Percentiles rank a stretch among this genome's conserved stretches.
Evolutionary conservation across 2,113 vertebrate genomes (phyloP).

Genomic region (Bubo scandiacus): DNA sequence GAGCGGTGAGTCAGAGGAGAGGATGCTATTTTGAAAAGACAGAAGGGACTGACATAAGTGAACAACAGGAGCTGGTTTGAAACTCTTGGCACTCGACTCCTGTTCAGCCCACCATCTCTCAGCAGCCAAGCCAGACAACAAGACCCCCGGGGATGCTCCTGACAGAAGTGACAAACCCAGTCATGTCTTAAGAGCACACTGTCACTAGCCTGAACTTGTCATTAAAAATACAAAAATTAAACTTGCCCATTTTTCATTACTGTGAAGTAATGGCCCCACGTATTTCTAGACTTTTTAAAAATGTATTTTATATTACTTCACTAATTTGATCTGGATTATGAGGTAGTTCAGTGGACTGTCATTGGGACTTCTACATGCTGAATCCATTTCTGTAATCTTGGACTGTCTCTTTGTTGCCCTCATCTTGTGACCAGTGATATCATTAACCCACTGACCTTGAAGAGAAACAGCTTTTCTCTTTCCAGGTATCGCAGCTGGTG

Average conservation of each 20-base stretch:
- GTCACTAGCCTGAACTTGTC: neutral
- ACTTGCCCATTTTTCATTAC: neutral
- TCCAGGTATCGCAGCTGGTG: neutral
- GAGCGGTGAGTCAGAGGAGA: neutral
- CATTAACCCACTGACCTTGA: neutral
- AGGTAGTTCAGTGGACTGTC: neutral
- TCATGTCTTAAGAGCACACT: neutral
- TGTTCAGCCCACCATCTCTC: neutral
- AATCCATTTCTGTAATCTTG: neutral
- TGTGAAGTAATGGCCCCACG: neutral
- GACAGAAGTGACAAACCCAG: neutral
- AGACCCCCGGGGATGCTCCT: neutral
- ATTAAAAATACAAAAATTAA: neutral
- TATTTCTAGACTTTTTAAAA: neutral
- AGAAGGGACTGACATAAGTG: slow-evolving; percentile 4
- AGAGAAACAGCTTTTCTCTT: slow-evolving; percentile 16
- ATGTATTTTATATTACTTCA: neutral
- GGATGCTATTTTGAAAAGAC: neutral
- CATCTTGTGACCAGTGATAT: neutral
- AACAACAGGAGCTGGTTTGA: neutral
- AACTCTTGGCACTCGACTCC: neutral
- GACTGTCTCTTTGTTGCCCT: neutral
- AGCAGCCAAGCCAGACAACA: neutral
- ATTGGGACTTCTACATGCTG: neutral
- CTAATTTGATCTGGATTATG: neutral